phyloP scores from a whole-genome alignment of 2,113 vertebrate genomes.

The Leptocoma aspasia region DNA sequence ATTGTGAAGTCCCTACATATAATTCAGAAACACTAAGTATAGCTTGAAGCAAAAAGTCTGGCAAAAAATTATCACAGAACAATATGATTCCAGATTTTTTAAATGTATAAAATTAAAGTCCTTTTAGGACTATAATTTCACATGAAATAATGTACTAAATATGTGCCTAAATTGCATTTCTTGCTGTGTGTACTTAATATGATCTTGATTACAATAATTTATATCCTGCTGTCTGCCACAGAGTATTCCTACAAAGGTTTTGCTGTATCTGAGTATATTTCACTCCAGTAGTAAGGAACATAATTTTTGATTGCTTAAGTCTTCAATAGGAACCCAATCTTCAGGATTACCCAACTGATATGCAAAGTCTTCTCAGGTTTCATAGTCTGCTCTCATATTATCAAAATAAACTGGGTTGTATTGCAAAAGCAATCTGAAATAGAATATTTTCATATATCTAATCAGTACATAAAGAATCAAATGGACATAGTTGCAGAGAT shows the following conservation, averaged over 20 bases:
- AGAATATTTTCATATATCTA: background rate
- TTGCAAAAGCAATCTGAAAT: background rate
- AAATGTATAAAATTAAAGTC: background rate
- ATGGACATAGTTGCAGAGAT: background rate
- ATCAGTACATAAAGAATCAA: background rate
- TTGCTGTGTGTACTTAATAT: background rate
- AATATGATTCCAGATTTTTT: background rate
- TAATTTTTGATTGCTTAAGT: background rate
- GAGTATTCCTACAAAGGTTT: background rate
- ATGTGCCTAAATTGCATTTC: background rate
- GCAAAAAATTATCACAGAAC: background rate
- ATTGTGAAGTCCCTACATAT: background rate
- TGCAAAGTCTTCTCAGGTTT: background rate
- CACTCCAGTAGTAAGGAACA: background rate
- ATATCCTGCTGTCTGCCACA: background rate
- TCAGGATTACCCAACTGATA: background rate
- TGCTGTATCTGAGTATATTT: background rate
- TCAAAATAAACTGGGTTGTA: background rate
- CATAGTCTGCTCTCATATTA: background rate
- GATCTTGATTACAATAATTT: background rate
- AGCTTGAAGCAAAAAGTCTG: slow-evolving; percentile 1
- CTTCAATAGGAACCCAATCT: background rate
- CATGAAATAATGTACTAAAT: background rate
- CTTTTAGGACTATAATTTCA: slow-evolving; percentile 25
- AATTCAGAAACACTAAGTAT: background rate